phyloP scores from a whole-genome alignment of 92 coral and sea anemone genomes.

The Anthopleura xanthogrammica region DNA sequence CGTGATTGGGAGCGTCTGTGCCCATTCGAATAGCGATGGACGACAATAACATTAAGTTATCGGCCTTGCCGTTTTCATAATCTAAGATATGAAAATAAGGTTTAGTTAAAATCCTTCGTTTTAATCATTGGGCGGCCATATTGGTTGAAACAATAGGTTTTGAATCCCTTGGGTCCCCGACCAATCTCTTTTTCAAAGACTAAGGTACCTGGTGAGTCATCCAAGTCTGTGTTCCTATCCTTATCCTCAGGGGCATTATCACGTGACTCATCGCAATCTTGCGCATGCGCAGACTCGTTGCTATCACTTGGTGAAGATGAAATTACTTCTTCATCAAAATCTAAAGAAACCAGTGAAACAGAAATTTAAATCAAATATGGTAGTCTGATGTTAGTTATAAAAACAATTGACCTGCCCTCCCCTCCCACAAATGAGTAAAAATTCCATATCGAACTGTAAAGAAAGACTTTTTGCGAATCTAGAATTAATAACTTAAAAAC shows the following conservation, averaged over 20 bases:
- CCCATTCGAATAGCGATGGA: conserved; percentile 37
- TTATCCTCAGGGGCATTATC: neutral
- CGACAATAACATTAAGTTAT: conserved; percentile 28
- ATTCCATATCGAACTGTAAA: too few species aligned
- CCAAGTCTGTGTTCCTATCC: neutral
- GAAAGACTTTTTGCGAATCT: neutral
- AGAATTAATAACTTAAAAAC: neutral
- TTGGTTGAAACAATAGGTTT: too few species aligned
- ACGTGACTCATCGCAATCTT: neutral
- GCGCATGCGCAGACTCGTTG: neutral
- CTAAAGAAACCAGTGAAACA: neutral
- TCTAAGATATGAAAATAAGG: neutral
- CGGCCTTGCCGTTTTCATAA: conserved; percentile 1
- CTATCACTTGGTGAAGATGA: neutral
- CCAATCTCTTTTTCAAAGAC: neutral
- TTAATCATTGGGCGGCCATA: too few species aligned
- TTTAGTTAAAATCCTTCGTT: too few species aligned
- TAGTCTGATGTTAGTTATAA: neutral
- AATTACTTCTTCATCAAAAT: neutral
- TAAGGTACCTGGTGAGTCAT: neutral
- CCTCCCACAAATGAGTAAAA: neutral
- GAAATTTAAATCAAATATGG: neutral
- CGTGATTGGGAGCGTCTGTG: neutral
- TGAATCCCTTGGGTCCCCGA: neutral
- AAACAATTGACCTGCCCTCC: neutral